phyloP scores from a whole-genome alignment of 2,113 vertebrate genomes.

The Sebastes fasciatus region DNA sequence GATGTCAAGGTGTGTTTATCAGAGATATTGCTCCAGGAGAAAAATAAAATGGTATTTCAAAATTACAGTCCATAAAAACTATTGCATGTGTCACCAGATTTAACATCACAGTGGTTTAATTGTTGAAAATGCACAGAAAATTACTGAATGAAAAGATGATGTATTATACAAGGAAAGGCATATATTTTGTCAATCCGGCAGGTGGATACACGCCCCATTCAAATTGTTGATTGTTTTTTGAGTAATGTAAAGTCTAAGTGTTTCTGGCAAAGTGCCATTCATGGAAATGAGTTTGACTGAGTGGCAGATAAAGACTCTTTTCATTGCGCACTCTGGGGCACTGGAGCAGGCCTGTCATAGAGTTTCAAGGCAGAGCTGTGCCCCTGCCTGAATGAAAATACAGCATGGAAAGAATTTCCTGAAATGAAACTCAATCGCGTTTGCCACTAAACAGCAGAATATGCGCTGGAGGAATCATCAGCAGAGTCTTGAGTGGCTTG shows the following conservation, averaged over 20 bases:
- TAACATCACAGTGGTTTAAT: conserved; percentile 28
- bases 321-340: conserved; percentile 68
- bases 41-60: conserved; percentile 26
- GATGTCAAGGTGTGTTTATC: conserved; percentile 43
- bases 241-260: conserved; percentile 67
- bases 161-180: neutral
- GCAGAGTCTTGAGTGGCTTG: conserved; percentile 56
- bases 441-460: conserved; percentile 83
- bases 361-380: conserved; percentile 68
- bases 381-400: conserved; percentile 72
- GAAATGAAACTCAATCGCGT: conserved; percentile 84
- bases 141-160: neutral
- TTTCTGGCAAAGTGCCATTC: conserved; percentile 69
- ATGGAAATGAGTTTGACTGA: conserved; percentile 57
- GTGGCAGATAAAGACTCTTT: conserved; percentile 77
- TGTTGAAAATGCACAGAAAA: neutral
- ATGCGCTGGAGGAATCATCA: conserved; percentile 74
- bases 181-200: conserved; percentile 26
- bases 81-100: conserved; percentile 22
- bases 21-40: conserved; percentile 17
- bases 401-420: conserved; percentile 84
- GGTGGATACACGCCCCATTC: conserved; percentile 25
- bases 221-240: conserved; percentile 54
- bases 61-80: conserved; percentile 11
- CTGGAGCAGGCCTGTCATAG: conserved; percentile 67